These are phyloP conservation scores for Anas bernieri DNA, from an alignment of 2,797 vertebrate species.

Conservation along the genomic window DNA sequence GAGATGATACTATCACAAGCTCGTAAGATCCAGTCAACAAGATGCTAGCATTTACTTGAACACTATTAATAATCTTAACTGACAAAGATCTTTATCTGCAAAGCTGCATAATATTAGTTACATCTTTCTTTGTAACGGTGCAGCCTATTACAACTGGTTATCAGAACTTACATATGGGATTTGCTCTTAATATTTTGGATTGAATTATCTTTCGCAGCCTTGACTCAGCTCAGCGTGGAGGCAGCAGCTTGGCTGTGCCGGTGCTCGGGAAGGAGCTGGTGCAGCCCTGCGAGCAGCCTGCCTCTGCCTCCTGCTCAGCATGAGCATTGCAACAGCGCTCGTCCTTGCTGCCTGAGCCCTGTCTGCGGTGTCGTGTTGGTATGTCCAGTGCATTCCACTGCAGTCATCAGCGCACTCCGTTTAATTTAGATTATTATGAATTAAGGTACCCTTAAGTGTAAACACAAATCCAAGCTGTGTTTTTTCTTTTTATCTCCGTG, in stretches of 20 bases:
- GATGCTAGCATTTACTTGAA: neutral
- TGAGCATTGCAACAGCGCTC: neutral
- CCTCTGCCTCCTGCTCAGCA: neutral
- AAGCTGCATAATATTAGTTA: neutral
- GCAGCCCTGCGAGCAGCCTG: neutral
- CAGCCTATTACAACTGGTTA: neutral
- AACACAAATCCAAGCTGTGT: neutral
- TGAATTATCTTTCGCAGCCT: neutral
- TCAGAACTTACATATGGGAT: neutral
- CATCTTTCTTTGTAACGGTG: no score
- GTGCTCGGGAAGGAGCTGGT: neutral
- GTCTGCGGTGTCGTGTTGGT: neutral
- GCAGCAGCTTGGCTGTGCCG: neutral
- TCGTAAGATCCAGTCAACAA: neutral
- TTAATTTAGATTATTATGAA: neutral
- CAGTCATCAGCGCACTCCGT: neutral
- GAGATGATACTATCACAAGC: neutral
- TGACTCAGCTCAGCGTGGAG: neutral
- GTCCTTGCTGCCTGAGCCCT: neutral
- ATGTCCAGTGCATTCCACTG: neutral
- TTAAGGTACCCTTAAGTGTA: neutral
- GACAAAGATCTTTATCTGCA: neutral
- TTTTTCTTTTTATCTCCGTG: neutral
- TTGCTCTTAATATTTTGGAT: neutral
- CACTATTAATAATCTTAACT: neutral